phyloP scores from a whole-genome alignment of 1,140 invertebrate genomes.

The Aphelenchoides fujianensis region DNA sequence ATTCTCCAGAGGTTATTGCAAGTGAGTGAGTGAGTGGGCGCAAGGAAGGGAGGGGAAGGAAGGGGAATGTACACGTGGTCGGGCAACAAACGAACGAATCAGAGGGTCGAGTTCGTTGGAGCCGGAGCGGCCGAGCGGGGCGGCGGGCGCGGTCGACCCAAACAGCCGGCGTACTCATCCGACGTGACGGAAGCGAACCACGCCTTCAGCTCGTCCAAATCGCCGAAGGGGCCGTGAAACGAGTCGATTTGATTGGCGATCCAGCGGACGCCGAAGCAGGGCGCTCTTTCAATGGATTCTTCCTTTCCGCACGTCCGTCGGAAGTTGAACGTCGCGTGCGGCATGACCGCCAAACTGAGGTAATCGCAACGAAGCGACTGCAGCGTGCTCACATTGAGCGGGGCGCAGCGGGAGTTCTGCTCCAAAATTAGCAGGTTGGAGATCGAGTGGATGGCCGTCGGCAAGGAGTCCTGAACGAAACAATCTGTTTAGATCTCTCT shows the following conservation, averaged over 20 bases:
- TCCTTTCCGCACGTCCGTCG: not conserved
- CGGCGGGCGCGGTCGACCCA: not conserved
- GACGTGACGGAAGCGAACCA: not conserved
- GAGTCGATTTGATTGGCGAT: conserved; percentile 7
- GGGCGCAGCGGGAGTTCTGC: not conserved
- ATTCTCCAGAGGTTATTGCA: not conserved
- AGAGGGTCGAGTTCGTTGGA: not conserved
- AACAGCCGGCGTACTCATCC: not conserved
- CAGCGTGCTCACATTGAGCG: not conserved
- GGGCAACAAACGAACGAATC: not conserved
- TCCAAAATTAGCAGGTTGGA: not conserved
- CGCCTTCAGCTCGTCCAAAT: not conserved
- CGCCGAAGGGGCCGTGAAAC: not conserved
- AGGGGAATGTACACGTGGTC: not conserved
- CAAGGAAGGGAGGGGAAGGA: not conserved
- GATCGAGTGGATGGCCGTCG: not conserved
- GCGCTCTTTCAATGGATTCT: not conserved
- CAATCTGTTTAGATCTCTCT: not conserved
- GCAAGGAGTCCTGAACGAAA: conserved; percentile 1
- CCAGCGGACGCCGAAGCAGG: conserved; percentile 7
- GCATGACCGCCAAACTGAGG: not conserved
- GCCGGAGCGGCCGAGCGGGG: not conserved
- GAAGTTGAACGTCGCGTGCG: not conserved
- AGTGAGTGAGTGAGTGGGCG: not conserved
- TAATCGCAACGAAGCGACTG: conserved; percentile 1